Conservation (phyloP, 2,888 invertebrate species). For the Craniophora ligustri region DNA sequence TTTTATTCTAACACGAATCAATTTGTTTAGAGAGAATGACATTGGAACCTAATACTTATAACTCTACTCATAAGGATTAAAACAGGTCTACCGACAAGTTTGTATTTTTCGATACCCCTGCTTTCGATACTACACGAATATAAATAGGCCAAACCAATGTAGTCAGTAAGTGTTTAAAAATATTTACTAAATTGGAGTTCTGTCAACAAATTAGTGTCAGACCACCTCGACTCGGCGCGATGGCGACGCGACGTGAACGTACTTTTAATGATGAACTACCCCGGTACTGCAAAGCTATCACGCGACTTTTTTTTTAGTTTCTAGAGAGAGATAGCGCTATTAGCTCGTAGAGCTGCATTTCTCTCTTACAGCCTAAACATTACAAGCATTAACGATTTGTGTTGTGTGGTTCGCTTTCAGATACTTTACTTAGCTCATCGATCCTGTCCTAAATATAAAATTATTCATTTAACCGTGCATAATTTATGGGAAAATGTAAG, state of each 20-base stretch:
- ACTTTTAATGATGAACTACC: conserved; percentile 33
- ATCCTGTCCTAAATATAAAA: conserved; percentile 26
- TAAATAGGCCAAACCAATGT: no score
- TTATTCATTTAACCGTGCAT: conserved; percentile 20
- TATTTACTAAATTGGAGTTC: conserved; percentile 45
- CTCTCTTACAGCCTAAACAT: no score
- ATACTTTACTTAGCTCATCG: conserved; percentile 23
- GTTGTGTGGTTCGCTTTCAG: no score
- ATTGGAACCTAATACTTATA: no score
- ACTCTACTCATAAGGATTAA: not conserved
- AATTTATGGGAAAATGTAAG: conserved; percentile 26
- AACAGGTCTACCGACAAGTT: not conserved
- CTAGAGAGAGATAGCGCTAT: no score
- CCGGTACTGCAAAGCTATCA: no score
- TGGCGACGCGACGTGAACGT: conserved; percentile 25
- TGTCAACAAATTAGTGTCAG: conserved; percentile 71
- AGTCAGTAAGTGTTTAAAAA: conserved; percentile 41
- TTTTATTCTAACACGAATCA: no score
- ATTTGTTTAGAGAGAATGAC: no score
- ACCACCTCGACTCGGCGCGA: no score
- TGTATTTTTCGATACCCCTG: not conserved
- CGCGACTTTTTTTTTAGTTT: no score
- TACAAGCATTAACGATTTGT: no score
- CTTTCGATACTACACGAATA: not conserved
- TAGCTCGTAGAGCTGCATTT: no score